Evolutionary conservation across 2,888 invertebrate species (phyloP), one percentile per base, ranked within the genome.

Genomic region (Diplolepis rosae): DNA sequence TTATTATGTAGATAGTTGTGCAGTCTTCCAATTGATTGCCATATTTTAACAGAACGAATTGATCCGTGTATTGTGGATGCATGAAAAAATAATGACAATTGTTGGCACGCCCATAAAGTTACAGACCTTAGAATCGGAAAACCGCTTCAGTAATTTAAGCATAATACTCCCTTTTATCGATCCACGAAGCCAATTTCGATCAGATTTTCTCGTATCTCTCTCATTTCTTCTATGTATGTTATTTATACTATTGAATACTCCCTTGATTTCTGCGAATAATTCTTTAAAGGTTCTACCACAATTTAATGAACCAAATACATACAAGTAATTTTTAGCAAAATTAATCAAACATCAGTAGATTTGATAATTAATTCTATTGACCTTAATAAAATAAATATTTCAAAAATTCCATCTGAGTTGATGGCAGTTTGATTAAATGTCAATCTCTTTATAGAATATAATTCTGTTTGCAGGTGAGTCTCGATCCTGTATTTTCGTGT

Each of bases 71-170:
- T 52, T 27, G 27, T 30, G 7, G 28, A 30, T 52, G 15, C 15
- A 24, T 61, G 24, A n/a, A 6, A 61, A 24, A 39, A 61, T 61
- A 61, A 61, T 61, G 61, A 27, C 22, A 61, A 61, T 61, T 61
- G 39, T 2, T 18, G 27, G 22, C 7, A 61, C 39, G 61, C 61
- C 61, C 39, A n/a, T 42, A 4, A 13, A 4, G 35, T 56, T 35
- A 56, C 1, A 1, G 18, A 32, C 32, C n/a, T 61, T n/a, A 39
- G 24, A 24, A 39, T 24, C 24, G n/a, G 39, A n/a, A 24, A 61
- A 35, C 24, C 7, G 13, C 24, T 24, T 39, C n/a, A 24, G 61
- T 39, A n/a, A 61, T 61, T 61, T 61, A 39, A 18, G 39, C 18
- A 15, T 7, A 39, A 24, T 39, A 35, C 61, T 61, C 61, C 61